Conservation (phyloP, 2,888 invertebrate species). For the Microctonus hyperodae region DNA sequence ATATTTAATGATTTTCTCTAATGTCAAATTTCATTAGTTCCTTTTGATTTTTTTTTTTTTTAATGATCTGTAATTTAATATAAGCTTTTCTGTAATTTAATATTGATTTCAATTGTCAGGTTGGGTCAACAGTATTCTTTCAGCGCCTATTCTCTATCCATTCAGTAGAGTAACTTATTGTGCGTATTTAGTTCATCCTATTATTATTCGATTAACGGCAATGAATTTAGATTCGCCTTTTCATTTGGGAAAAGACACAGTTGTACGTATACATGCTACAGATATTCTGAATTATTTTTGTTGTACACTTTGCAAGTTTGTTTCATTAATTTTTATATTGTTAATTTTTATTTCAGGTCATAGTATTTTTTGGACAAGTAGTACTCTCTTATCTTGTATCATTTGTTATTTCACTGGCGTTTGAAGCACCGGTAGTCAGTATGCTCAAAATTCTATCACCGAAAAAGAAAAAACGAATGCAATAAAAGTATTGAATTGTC, state of each 20-base stretch:
- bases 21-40: background rate
- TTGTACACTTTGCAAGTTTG: background rate
- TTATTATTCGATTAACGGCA: constrained; percentile 80
- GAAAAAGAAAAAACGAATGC: constrained; percentile 57
- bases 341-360: constrained; percentile 67
- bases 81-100: background rate
- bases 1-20: background rate
- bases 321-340: constrained; percentile 9
- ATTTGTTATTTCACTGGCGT: constrained; percentile 80
- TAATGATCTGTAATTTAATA: background rate
- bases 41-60: background rate
- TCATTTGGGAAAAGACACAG: constrained; percentile 79
- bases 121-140: constrained; percentile 74
- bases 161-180: constrained; percentile 88
- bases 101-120: constrained; percentile 52
- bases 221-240: constrained; percentile 84
- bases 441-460: constrained; percentile 74
- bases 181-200: constrained; percentile 84
- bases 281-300: background rate
- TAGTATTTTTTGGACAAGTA: constrained; percentile 83
- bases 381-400: constrained; percentile 80
- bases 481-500: constrained; percentile 38
- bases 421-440: constrained; percentile 85
- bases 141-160: constrained; percentile 81
- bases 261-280: constrained; percentile 66